Conservation (phyloP, 2,113 vertebrate species). For the Trinectes maculatus region DNA sequence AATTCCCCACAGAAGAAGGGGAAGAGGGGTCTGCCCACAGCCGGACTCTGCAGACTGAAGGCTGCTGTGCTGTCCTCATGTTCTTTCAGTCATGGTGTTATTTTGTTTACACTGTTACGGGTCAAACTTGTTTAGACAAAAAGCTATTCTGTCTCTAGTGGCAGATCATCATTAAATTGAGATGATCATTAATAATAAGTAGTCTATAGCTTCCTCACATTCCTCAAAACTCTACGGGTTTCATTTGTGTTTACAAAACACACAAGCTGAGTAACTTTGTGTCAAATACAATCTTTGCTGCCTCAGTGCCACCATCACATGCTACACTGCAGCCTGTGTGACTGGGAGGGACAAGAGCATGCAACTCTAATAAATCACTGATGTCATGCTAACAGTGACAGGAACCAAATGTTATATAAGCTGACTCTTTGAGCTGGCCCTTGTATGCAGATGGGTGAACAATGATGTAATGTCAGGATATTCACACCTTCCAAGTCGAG, state of each 20-base stretch:
- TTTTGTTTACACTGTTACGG: constrained; percentile 21
- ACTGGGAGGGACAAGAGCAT: constrained; percentile 34
- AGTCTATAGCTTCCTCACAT: too few relatives aligned
- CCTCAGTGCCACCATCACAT: not conserved
- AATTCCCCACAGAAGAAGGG: constrained; percentile 51
- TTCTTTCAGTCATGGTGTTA: constrained; percentile 4
- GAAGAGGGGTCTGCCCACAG: constrained; percentile 48
- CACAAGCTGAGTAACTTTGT: too few relatives aligned
- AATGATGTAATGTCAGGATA: constrained; percentile 59
- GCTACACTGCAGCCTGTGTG: constrained; percentile 17
- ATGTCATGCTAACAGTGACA: constrained; percentile 69
- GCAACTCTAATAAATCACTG: constrained; percentile 63
- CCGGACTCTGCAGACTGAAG: constrained; percentile 27
- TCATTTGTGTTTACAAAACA: too few relatives aligned
- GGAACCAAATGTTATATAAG: constrained; percentile 71
- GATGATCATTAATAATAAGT: constrained; percentile 7
- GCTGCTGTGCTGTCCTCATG: constrained; percentile 20
- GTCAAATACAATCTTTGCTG: constrained; percentile 9
- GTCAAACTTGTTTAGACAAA: constrained; percentile 16
- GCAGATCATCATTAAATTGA: too few relatives aligned
- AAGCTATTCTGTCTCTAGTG: constrained; percentile 1
- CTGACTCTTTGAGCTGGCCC: constrained; percentile 41
- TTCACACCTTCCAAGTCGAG: constrained; percentile 21
- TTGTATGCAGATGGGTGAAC: constrained; percentile 57
- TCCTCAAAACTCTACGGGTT: too few relatives aligned